Base-by-base conservation (phyloP, 1,140 invertebrate genomes). In the Temnothorax curvispinosus region DNA sequence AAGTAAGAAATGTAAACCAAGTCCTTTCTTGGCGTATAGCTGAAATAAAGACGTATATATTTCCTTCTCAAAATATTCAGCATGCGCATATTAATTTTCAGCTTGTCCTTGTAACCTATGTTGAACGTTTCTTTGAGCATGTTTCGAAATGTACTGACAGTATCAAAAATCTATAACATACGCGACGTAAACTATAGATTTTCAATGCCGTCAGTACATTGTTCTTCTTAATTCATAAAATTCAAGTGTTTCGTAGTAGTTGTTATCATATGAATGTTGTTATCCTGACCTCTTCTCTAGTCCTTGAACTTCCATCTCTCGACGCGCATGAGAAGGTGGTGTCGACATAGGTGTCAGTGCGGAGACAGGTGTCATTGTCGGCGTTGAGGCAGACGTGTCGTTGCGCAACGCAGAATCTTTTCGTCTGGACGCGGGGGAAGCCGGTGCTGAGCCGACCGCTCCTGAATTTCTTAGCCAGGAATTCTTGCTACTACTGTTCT, bases 401-500 rank as follows among this genome's bases (percentile, higher is more conserved):
- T 90, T 92, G 64, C 89, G 93, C 27, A 93, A 82, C 18, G 91
- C 92, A 72, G 93, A 92, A 91, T 93, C 93, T 86, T 92, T 94
- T 75, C 93, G 92, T 88, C 94, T 93, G 52, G 94, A 93, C 47
- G 92, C 95, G n/a, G 92, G 94, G 62, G 94, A 95, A 92, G 94
- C 97, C 96, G 94, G 97, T 96, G 94, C 92, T 95, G 96, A 92
- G 95, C 96, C 94, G 96, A 96, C 86, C 96, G 96, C 91, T 96
- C 96, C 92, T 95, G 96, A 94, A 96, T 96, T 91, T 97, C 96
- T 75, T 95, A 96, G 91, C 97, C 96, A 88, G 96, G 96, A 93
- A 97, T 97, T 94, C 95, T 96, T 92, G 7, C 74, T 84, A 18
- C 89, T 89, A 60, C 93, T 91, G 3, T 90, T 88, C 56, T 96